Percentiles rank a stretch among this genome's conserved stretches.
Conservation (phyloP, 2,113 vertebrate genomes). For the Albula goreensis region DNA sequence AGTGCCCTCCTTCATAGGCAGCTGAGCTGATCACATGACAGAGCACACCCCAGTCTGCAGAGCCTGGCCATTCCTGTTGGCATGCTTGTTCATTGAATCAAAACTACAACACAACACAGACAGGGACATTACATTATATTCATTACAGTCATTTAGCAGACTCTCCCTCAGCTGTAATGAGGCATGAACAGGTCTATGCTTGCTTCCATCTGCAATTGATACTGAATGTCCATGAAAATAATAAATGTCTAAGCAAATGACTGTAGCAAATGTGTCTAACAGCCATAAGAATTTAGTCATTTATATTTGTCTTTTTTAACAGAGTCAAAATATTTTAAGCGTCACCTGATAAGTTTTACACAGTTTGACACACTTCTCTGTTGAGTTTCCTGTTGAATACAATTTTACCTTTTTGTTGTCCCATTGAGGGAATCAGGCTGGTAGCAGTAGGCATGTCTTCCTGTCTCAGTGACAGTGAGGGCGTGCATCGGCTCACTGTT, state of each 20-base stretch:
- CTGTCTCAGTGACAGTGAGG: not conserved
- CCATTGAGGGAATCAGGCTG: not conserved
- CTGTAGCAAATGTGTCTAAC: not conserved
- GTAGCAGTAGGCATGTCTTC: not conserved
- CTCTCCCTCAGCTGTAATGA: too few relatives aligned
- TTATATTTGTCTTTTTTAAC: not conserved
- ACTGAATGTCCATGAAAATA: too few relatives aligned
- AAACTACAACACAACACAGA: constrained; percentile 61
- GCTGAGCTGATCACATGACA: constrained; percentile 80
- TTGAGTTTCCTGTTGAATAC: not conserved
- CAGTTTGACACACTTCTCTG: not conserved
- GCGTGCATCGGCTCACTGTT: constrained; percentile 32
- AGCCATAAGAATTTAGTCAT: too few relatives aligned
- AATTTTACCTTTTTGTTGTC: not conserved
- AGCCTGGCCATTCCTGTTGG: constrained; percentile 58
- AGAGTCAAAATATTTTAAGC: not conserved
- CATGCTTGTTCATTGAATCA: constrained; percentile 62
- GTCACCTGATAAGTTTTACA: not conserved
- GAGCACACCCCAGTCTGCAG: constrained; percentile 89
- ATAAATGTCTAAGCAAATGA: not conserved
- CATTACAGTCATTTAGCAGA: too few relatives aligned
- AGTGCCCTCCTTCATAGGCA: constrained; percentile 22
- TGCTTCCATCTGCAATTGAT: not conserved
- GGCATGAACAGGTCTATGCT: not conserved
- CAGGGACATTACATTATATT: too few relatives aligned